These are phyloP conservation scores for Hirtodrosophila trivittata DNA, from an alignment of 2,888 invertebrate species.

Conservation along the genomic window DNA sequence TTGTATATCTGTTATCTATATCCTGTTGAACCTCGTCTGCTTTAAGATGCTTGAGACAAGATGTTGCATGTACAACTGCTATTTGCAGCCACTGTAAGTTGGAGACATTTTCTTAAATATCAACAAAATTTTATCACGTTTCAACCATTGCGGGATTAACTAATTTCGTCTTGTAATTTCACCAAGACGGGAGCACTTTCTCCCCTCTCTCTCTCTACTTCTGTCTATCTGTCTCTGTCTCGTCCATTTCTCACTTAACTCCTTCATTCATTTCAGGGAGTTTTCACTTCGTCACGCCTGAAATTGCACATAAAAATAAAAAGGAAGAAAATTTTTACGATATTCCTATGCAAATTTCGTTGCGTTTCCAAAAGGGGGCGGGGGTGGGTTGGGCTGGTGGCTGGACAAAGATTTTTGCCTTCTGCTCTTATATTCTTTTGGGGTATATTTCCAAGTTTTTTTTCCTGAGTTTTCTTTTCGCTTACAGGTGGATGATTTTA, in stretches of 20 bases:
- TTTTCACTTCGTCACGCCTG: slow-evolving; percentile 63
- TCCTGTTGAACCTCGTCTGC: too few species aligned
- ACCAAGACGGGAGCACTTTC: neutral
- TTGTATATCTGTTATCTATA: too few species aligned
- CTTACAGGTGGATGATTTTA: slow-evolving; percentile 71
- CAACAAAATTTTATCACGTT: slow-evolving; percentile 54
- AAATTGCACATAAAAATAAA: slow-evolving; percentile 55
- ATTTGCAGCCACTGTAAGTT: too few species aligned
- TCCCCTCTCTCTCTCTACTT: neutral
- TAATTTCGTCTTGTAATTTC: slow-evolving; percentile 58
- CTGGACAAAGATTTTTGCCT: slow-evolving; percentile 15
- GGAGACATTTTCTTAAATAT: neutral
- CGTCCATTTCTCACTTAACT: slow-evolving; percentile 54
- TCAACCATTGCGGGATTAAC: slow-evolving; percentile 54
- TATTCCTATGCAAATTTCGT: slow-evolving; percentile 69
- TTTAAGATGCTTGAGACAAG: too few species aligned
- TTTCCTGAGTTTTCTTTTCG: slow-evolving; percentile 7
- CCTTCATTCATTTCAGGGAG: slow-evolving; percentile 38
- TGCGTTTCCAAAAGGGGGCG: slow-evolving; percentile 1
- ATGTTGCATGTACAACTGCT: too few species aligned
- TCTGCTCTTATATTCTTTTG: slow-evolving; percentile 19
- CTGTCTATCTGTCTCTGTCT: neutral
- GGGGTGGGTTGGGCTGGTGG: too few species aligned
- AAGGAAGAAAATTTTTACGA: slow-evolving; percentile 61
- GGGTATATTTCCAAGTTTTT: slow-evolving; percentile 22